A percentile compares a stretch with the other conserved stretches of the same genome.
Evolutionary conservation across 92 coral and sea anemone species (phyloP).

Genomic region (Scolanthus callimorphus): DNA sequence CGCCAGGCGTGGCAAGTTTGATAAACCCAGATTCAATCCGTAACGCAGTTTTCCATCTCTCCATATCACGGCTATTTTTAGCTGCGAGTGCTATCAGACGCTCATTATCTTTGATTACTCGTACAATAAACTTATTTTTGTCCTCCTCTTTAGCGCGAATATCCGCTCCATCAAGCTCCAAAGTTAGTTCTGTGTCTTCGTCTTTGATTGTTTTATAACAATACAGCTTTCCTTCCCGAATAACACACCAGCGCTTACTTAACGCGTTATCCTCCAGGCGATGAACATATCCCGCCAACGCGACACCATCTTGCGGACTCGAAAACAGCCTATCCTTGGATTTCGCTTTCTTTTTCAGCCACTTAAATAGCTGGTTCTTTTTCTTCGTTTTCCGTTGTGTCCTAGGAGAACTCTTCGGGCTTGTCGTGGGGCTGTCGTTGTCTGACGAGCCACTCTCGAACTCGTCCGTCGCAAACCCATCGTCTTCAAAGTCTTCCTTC

Average conservation of each 20-base stretch:
- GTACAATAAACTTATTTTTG: constrained; percentile 58
- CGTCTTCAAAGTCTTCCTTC: constrained; percentile 61
- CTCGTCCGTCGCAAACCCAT: constrained; percentile 81
- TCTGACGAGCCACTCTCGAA: constrained; percentile 79
- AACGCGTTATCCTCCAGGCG: constrained; percentile 46
- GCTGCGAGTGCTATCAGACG: constrained; percentile 61
- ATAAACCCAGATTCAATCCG: constrained; percentile 83
- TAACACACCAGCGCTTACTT: constrained; percentile 79
- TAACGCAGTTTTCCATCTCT: constrained; percentile 84
- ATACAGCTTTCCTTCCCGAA: constrained; percentile 77
- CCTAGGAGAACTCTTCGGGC: constrained; percentile 48
- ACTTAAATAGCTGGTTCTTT: constrained; percentile 66
- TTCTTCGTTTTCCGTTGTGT: constrained; percentile 61
- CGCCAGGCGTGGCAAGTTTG: constrained; percentile 60
- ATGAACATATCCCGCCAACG: constrained; percentile 81
- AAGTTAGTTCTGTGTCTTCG: constrained; percentile 64
- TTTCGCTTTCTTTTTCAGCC: constrained; percentile 80
- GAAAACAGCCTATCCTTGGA: constrained; percentile 63
- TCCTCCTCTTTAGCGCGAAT: constrained; percentile 62
- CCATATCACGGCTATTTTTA: constrained; percentile 67
- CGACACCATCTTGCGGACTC: constrained; percentile 79
- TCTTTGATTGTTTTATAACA: constrained; percentile 82
- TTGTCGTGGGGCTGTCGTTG: constrained; percentile 39
- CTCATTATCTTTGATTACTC: constrained; percentile 65
- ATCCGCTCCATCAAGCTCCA: constrained; percentile 70